Conservation (phyloP, 2,113 vertebrate species). For the Gallinago undulata region DNA sequence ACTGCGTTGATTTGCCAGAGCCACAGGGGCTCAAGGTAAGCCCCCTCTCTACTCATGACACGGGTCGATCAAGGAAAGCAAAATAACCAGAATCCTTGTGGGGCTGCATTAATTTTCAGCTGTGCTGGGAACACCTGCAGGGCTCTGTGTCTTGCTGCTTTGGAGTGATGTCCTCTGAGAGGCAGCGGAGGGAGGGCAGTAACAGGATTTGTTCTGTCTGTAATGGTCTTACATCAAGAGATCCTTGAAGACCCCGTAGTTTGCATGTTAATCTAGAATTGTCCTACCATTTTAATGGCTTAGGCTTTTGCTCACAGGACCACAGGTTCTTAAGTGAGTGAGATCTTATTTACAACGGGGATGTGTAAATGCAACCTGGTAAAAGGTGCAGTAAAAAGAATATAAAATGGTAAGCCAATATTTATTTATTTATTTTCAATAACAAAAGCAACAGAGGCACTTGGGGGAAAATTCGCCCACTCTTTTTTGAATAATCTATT, state of each 20-base stretch:
- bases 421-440: not conserved
- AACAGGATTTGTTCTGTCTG: not conserved
- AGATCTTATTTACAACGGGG: not conserved
- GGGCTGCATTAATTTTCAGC: not conserved
- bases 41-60: not conserved
- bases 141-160: not conserved
- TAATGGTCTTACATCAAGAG: not conserved
- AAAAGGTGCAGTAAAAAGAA: not conserved
- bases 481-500: not conserved
- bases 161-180: not conserved
- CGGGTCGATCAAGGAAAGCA: not conserved
- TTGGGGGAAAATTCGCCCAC: not conserved
- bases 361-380: not conserved
- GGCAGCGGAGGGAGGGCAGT: not conserved
- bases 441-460: not conserved
- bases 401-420: not conserved
- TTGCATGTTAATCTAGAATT: not conserved
- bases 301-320: not conserved
- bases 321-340: not conserved
- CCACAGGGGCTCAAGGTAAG: not conserved
- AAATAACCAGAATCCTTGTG: not conserved
- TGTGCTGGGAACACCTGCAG: accelerated
- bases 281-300: not conserved
- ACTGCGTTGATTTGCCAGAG: not conserved
- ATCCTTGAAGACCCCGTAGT: not conserved